Base-by-base conservation (phyloP, 2,797 vertebrate genomes). In the Ctenopoma multispine region DNA sequence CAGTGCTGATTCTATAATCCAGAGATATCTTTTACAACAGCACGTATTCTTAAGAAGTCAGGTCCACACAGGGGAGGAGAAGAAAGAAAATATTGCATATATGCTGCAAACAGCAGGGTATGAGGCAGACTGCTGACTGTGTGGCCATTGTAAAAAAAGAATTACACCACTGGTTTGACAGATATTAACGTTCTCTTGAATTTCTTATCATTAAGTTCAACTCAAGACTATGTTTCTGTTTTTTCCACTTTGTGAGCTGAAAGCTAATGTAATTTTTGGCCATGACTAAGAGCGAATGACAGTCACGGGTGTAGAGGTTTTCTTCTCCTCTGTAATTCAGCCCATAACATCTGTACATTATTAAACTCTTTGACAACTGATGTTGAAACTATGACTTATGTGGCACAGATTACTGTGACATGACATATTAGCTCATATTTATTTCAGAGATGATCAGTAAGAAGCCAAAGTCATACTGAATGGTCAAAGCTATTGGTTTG, bases 1-100 rank as follows among this genome's bases (percentile, higher is more conserved):
- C 91, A 93, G 94, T 86, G 94, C 90, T 91, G 91, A 93, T 90
- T 92, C 93, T 86, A 90, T 95, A 95, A 95, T 95, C 94, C 93
- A 78, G 80, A 92, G 88, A 93, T 94, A 92, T 94, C 91, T 93
- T 94, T 94, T 92, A 92, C 90, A 94, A 89, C 86, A 90, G 89
- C 87, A 80, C 91, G 91, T 88, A 90, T 93, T 94, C 89, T 93
- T 92, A 90, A 92, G 85, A 92, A 93, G 93, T 93, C 92, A 90
- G 84, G 85, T 93, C 92, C 83, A 88, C 69, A 80, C 80, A 78
- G 90, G 85, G 89, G 86, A 85, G 72, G 80, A 82, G 80, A 86
- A 89, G 77, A 89, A 87, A 76, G 82, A 86, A 91, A 89, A 90
- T 89, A 87, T 87, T 86, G 84, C 81, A 87, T 85, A 88, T 87